Base-by-base conservation (phyloP, 2,113 vertebrate species). In the Camelus dromedarius region DNA sequence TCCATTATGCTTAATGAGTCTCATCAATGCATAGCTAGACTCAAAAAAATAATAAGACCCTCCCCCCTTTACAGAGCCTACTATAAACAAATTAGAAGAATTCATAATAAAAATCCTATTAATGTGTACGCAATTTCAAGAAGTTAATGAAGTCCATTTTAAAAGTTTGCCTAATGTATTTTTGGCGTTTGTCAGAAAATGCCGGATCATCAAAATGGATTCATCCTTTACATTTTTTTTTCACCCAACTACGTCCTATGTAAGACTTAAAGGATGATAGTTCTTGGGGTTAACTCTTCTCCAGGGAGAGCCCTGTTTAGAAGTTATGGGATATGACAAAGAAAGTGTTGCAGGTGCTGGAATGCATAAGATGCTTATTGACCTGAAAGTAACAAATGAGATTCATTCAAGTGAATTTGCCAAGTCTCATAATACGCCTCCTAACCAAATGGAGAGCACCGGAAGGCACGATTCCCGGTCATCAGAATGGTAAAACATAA, bases 1-100 rank as follows among this genome's bases (percentile, higher is more conserved):
- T 91, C 96, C 96, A 98, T 98, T 98, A 98, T 76, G 96, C 96
- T 98, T 99, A 99, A 99, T 97, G 98, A 99, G 94, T 97, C 88
- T 95, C 98, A 98, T 98, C 98, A 98, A 92, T 86, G 96, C 92
- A 96, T 95, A 95, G 96, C 87, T 97, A 96, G 95, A 98, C 97
- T 93, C 48, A 96, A 97, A 96, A 92, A 98, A 98, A 98, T 97
- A 98, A 93, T 91, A 96, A 98, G 97, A 97, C 89, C n/a, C 38
- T 35, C 38, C 38, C 38, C 38, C 38, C 52, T 73, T 96, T 98
- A 97, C 81, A 97, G 97, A 97, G 80, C 69, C 64, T 81, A 91
- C 75, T 96, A 96, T 97, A 98, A 99, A 98, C 98, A 98, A 97
- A 98, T 98, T 96, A 96, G 85, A 98, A 95, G 96, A 98, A 98